Conservation (phyloP, 37 sponge, comb jelly and placozoan genomes). For the Ephydatia muelleri region DNA sequence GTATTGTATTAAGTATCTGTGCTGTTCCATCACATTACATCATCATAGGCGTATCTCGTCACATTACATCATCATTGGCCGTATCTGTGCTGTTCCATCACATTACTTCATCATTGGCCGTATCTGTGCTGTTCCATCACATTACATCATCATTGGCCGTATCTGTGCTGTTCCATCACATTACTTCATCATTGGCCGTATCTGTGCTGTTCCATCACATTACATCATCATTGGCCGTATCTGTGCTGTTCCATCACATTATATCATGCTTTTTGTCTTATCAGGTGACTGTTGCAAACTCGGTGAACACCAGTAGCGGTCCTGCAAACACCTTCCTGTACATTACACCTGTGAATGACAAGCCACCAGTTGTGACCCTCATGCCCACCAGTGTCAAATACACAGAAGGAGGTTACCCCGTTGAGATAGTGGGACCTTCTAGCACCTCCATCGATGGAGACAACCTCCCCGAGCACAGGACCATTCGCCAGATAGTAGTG, state of each 20-base stretch:
- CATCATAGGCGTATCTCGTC: too few species aligned
- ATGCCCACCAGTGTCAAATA: neutral
- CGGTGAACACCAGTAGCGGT: neutral
- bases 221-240: neutral
- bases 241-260: neutral
- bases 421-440: constrained; percentile 7
- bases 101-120: too few species aligned
- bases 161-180: too few species aligned
- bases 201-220: neutral
- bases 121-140: too few species aligned
- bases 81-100: too few species aligned
- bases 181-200: too few species aligned
- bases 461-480: constrained; percentile 30
- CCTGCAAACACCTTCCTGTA: neutral
- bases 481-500: constrained; percentile 2
- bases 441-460: constrained; percentile 39
- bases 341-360: constrained; percentile 32
- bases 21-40: too few species aligned
- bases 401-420: constrained; percentile 45
- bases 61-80: too few species aligned
- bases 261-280: neutral
- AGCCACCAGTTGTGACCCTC: constrained; percentile 29
- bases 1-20: neutral
- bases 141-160: too few species aligned
- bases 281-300: constrained; percentile 33